Percentiles rank a stretch among this genome's conserved stretches.
These are phyloP conservation scores for Lucinisca nassula DNA, from an alignment of 2,888 invertebrate species.

Conservation along the genomic window DNA sequence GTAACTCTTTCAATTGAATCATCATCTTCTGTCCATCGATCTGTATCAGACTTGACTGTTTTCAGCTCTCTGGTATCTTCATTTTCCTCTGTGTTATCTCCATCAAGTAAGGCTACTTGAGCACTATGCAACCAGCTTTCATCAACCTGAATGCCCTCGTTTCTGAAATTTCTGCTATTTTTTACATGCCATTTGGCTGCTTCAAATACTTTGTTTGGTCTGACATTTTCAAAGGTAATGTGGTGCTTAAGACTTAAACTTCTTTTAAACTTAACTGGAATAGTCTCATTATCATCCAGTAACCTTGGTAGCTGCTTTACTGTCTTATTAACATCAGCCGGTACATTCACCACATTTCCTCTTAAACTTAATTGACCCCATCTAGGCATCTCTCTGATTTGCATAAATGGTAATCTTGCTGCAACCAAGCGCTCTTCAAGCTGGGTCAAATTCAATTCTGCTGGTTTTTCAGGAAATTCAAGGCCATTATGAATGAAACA, in stretches of 20 bases:
- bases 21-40: slow-evolving; percentile 42
- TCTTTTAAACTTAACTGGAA: slow-evolving; percentile 2
- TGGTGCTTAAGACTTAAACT: not conserved
- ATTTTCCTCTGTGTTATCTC: not conserved
- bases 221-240: not conserved
- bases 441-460: not conserved
- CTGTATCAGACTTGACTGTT: not conserved
- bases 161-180: slow-evolving; percentile 11
- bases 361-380: not conserved
- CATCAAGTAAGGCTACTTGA: not conserved
- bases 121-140: slow-evolving; percentile 7
- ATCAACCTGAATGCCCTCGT: slow-evolving; percentile 23
- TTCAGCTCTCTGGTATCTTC: not conserved
- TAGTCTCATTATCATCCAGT: slow-evolving; percentile 6
- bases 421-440: not conserved
- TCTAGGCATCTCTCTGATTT: not conserved
- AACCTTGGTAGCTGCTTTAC: not conserved
- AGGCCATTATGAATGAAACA: slow-evolving; percentile 5
- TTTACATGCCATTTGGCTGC: slow-evolving; percentile 20
- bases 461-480: not conserved
- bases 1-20: not conserved
- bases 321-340: not conserved
- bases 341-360: slow-evolving; percentile 2
- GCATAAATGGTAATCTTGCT: slow-evolving; percentile 13
- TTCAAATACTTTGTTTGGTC: slow-evolving; percentile 26